Conservation (phyloP, 2,888 invertebrate species). For the Mythimna vitellina region DNA sequence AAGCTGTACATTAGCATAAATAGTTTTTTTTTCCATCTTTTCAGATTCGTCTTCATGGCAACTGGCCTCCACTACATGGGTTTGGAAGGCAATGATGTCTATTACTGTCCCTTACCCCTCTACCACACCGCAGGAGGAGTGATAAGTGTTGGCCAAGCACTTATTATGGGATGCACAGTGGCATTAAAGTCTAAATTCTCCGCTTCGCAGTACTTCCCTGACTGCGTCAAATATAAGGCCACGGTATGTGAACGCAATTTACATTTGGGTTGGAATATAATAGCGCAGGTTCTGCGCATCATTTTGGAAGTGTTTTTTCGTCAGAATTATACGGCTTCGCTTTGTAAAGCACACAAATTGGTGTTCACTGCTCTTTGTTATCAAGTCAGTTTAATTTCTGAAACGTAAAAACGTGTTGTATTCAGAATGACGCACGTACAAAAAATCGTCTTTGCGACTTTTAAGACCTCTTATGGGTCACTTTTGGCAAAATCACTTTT, state of each 20-base stretch:
- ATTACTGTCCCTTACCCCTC: constrained; percentile 98
- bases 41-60: constrained; percentile 94
- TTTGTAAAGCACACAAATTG: constrained; percentile 22
- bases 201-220: constrained; percentile 97
- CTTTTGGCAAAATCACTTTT: too few species aligned
- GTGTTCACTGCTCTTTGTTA: background rate
- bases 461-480: too few species aligned
- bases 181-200: constrained; percentile 98
- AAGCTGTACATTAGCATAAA: too few species aligned
- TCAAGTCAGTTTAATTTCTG: background rate
- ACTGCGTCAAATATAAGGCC: constrained; percentile 98
- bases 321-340: constrained; percentile 5
- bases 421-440: background rate
- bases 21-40: constrained; percentile 1
- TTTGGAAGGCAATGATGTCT: constrained; percentile 92
- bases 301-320: background rate
- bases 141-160: constrained; percentile 95
- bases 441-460: too few species aligned
- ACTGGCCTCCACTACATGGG: constrained; percentile 93
- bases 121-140: constrained; percentile 99
- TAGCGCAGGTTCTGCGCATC: background rate
- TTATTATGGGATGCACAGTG: constrained; percentile 95
- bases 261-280: background rate
- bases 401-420: background rate
- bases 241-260: constrained; percentile 93